These are phyloP conservation scores for Drosophila neotestacea DNA, from an alignment of 2,888 invertebrate species.

Conservation along the genomic window DNA sequence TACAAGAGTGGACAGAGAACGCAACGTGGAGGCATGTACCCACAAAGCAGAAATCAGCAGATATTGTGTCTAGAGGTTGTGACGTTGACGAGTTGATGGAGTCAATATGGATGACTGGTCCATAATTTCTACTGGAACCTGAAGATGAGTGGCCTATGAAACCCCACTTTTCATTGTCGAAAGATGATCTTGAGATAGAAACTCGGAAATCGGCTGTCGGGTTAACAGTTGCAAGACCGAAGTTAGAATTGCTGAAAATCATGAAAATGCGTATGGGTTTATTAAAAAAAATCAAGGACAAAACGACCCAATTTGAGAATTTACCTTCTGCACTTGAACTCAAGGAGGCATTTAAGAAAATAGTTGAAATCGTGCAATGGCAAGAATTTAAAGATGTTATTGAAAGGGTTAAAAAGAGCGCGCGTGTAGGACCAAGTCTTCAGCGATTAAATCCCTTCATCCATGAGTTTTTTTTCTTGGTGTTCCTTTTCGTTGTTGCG, in stretches of 20 bases:
- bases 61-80: not conserved
- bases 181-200: too few relatives aligned
- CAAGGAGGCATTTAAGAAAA: conserved; percentile 1
- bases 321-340: not conserved
- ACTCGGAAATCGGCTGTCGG: too few relatives aligned
- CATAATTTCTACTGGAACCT: not conserved
- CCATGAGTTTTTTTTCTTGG: too few relatives aligned
- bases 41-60: not conserved
- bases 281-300: not conserved
- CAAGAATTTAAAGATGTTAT: not conserved
- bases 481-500: too few relatives aligned
- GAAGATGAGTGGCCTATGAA: too few relatives aligned
- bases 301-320: not conserved
- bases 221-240: too few relatives aligned
- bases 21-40: not conserved
- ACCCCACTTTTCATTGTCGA: too few relatives aligned
- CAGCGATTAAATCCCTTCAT: too few relatives aligned
- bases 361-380: not conserved
- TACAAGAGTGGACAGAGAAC: not conserved
- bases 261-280: not conserved
- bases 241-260: too few relatives aligned
- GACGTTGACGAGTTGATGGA: not conserved
- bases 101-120: not conserved
- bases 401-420: not conserved
- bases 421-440: too few relatives aligned